Evolutionary conservation across 2,888 invertebrate species (phyloP).

Genomic region (Halictus ligatus): DNA sequence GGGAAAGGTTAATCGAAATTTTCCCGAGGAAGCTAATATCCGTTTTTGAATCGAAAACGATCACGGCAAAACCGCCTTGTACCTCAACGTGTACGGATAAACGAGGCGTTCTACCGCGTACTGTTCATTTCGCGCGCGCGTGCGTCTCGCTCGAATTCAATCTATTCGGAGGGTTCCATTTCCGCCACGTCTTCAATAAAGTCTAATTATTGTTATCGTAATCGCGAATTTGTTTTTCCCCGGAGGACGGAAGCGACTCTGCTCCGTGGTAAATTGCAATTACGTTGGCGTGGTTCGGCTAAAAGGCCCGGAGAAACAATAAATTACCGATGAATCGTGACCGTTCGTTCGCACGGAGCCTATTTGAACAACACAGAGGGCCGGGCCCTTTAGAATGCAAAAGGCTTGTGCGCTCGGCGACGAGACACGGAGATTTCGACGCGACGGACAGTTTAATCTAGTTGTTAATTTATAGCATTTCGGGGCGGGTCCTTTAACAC

Average conservation of each 20-base stretch:
- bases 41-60: slow-evolving; percentile 2
- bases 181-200: background rate
- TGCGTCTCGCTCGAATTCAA: background rate
- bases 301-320: slow-evolving; percentile 1
- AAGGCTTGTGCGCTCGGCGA: slow-evolving; percentile 19
- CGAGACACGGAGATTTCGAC: slow-evolving; percentile 24
- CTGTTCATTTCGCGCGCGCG: background rate
- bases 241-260: background rate
- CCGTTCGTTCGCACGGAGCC: background rate
- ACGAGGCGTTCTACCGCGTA: background rate
- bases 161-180: background rate
- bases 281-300: background rate
- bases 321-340: slow-evolving; percentile 14
- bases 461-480: slow-evolving; percentile 75
- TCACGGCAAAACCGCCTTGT: background rate
- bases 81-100: background rate
- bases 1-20: background rate
- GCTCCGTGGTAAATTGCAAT: slow-evolving; percentile 13
- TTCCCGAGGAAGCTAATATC: background rate
- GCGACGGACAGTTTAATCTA: slow-evolving; percentile 72
- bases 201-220: background rate
- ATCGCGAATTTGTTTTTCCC: background rate
- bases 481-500: slow-evolving; percentile 66
- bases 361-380: background rate
- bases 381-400: slow-evolving; percentile 38